These are phyloP conservation scores for Trachelus iudaicus DNA, from an alignment of 2,888 invertebrate species.

Conservation along the genomic window DNA sequence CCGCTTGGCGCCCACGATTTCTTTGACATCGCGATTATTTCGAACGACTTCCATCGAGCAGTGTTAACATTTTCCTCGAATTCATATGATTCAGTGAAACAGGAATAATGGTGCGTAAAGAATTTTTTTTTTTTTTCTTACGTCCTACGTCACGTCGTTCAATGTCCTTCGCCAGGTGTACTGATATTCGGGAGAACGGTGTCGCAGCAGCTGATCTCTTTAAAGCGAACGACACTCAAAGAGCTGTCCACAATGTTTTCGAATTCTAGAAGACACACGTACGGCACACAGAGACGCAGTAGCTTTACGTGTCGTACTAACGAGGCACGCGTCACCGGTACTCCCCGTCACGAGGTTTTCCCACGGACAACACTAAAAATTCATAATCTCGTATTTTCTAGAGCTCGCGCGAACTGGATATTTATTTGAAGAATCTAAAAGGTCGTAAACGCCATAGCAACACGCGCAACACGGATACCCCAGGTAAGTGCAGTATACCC, in stretches of 20 bases:
- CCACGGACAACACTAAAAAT: neutral
- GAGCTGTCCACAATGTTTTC: neutral
- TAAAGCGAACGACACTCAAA: neutral
- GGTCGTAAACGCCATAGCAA: neutral
- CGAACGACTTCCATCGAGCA: neutral
- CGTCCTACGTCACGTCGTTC: neutral
- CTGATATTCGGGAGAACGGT: neutral
- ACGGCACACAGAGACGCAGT: neutral
- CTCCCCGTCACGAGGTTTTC: neutral
- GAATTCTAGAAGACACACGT: neutral
- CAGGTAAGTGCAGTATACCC: neutral
- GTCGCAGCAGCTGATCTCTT: neutral
- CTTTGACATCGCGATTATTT: neutral
- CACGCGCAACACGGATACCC: neutral
- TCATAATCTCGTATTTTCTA: neutral
- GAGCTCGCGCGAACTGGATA: neutral
- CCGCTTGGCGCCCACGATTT: no score
- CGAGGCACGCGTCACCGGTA: conserved; percentile 1
- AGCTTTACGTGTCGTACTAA: neutral
- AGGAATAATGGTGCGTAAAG: neutral
- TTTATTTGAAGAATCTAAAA: neutral
- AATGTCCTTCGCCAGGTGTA: no score
- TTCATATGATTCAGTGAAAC: neutral
- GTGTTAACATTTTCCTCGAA: neutral
- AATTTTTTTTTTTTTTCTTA: neutral